Evolutionary conservation across 2,797 vertebrate species (phyloP).

Genomic region (Natrix natrix): DNA sequence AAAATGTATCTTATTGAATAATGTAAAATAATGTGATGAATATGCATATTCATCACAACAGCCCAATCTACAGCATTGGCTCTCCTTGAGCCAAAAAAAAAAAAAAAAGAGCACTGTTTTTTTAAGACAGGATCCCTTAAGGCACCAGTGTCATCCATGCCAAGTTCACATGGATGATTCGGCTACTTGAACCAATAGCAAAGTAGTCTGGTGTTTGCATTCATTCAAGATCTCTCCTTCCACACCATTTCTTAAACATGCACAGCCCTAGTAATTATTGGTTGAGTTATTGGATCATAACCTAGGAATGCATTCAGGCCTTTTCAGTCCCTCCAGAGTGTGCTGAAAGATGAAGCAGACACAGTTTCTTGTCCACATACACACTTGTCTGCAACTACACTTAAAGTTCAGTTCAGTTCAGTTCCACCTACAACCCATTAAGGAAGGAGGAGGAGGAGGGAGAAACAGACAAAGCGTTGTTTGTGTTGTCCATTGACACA

Average conservation of each 20-base stretch:
- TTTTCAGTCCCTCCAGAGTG: neutral
- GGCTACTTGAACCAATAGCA: neutral
- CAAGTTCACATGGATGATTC: neutral
- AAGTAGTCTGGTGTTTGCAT: neutral
- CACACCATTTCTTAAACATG: neutral
- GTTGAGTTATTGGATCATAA: too few species aligned
- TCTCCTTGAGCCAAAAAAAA: neutral
- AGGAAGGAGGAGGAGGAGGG: neutral
- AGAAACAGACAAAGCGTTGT: neutral
- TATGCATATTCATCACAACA: neutral
- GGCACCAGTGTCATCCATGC: neutral
- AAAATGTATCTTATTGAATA: neutral
- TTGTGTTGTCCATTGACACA: neutral
- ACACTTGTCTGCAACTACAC: neutral
- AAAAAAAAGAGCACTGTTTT: neutral
- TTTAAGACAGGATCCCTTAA: neutral
- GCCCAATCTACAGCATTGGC: neutral
- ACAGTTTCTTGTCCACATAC: neutral
- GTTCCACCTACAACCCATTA: neutral
- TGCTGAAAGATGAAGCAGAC: neutral
- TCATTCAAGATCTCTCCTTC: neutral
- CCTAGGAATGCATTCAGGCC: too few species aligned
- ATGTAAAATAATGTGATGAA: neutral
- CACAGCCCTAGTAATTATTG: neutral
- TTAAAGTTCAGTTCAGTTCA: neutral